Base-by-base conservation (phyloP, 2,888 invertebrate species). In the Nymphalis urticae region DNA sequence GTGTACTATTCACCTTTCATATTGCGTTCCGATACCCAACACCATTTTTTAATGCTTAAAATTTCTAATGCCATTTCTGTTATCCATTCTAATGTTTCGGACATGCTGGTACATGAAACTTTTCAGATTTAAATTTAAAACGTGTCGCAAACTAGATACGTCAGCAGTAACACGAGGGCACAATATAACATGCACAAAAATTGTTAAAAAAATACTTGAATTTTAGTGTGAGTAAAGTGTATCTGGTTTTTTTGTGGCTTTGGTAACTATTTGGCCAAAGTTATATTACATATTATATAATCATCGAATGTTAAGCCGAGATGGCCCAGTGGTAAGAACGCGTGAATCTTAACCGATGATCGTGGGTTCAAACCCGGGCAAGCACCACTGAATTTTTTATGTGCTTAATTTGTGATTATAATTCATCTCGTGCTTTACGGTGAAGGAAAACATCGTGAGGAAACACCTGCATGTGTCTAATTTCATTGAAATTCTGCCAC, bases 111-210 rank as follows among this genome's bases (percentile, higher is more conserved):
- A 58, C 19, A 36, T 19, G 42, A 58, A 58, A 58, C 42, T 42
- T 42, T 58, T 58, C 42, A 9, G 42, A 36, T 58, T 58, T 58
- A 19, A 58, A 58, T 58, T 42, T 58, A 19, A 58, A 58, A 42
- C 27, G 7, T 27, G 21, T 27, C 27, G 54, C 17, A 27, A 19
- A 54, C 58, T 50, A 50, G 42, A 58, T 42, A 42, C 17, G 58
- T 58, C 42, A 58, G 36, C 58, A 21, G 36, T 42, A 19, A 42
- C 58, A 36, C n/a, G 56, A 32, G 16, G 9, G 19, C 50, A 50
- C 8, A 27, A 54, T 24, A 13, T 19, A 53, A 56, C 27, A 56
- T 17, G 17, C 8, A 17, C 17, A 32, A 56, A 56, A 17, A n/a
- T n/a, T 0, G 9, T 24, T 17, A 54, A 54, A 27, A 17, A 54